Conservation (phyloP, 2,113 vertebrate genomes). For the Tympanuchus pallidicinctus region DNA sequence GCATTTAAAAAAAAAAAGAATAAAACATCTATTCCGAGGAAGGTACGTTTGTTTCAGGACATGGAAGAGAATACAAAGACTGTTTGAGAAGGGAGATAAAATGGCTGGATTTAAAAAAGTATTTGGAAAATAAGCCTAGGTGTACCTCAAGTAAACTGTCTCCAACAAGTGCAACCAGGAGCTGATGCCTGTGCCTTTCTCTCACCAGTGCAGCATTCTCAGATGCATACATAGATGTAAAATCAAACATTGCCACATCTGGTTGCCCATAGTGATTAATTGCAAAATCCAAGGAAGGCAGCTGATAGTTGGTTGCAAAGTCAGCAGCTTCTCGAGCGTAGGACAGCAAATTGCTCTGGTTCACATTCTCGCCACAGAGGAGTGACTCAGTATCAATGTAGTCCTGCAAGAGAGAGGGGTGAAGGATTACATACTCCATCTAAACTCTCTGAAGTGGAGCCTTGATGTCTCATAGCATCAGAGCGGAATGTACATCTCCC, state of each 20-base stretch:
- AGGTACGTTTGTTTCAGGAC: neutral
- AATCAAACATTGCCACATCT: conserved; percentile 98
- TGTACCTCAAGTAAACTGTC: conserved; percentile 96
- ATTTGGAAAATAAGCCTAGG: neutral
- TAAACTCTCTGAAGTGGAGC: neutral
- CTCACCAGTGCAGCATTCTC: conserved; percentile 93
- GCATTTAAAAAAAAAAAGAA: neutral
- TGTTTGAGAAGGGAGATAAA: neutral
- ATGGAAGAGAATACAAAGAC: neutral
- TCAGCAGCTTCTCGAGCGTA: conserved; percentile 96
- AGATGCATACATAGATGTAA: conserved; percentile 97
- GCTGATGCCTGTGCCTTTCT: conserved; percentile 88
- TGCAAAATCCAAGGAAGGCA: conserved; percentile 94
- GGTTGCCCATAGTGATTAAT: conserved; percentile 93
- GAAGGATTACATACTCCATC: neutral
- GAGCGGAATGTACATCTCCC: neutral
- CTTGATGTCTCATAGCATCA: neutral
- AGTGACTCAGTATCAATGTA: conserved; percentile 90
- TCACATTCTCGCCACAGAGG: conserved; percentile 89
- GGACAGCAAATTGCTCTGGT: conserved; percentile 92
- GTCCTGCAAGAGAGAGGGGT: conserved; percentile 79
- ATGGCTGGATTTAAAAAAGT: neutral
- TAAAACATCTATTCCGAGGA: neutral
- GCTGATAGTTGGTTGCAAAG: conserved; percentile 95
- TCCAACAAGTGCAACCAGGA: conserved; percentile 93